Evolutionary conservation across 2,113 vertebrate species (phyloP).

Genomic region (Panthera leo): DNA sequence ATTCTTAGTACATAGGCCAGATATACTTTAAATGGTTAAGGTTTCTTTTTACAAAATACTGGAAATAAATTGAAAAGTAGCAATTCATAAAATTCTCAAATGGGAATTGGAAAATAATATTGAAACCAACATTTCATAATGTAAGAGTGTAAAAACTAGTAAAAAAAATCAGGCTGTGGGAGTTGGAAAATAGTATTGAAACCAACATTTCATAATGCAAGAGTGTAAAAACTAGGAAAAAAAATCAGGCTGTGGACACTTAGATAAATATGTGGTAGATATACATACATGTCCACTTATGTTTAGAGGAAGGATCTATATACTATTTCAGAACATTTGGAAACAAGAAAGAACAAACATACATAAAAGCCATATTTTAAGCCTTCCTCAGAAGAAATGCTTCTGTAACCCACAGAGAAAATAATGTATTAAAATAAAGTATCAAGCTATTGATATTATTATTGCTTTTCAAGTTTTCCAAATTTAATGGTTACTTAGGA

Average conservation of each 20-base stretch:
- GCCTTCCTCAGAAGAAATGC: conserved; percentile 41
- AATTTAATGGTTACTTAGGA: background rate
- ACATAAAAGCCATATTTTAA: conserved; percentile 78
- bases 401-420: background rate
- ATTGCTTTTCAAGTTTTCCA: background rate
- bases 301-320: conserved; percentile 72
- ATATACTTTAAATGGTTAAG: conserved; percentile 81
- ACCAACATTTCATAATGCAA: conserved; percentile 78
- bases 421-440: conserved; percentile 2
- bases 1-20: conserved; percentile 85
- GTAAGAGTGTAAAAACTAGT: conserved; percentile 74
- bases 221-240: conserved; percentile 72
- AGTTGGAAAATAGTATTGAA: conserved; percentile 75
- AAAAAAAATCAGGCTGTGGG: conserved; percentile 77
- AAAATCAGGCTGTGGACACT: conserved; percentile 75
- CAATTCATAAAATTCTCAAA: conserved; percentile 79
- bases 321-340: conserved; percentile 80
- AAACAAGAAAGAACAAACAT: conserved; percentile 65
- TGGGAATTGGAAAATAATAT: conserved; percentile 71
- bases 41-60: conserved; percentile 78
- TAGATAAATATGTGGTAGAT: conserved; percentile 76
- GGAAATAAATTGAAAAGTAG: conserved; percentile 79
- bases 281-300: conserved; percentile 72
- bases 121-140: conserved; percentile 78
- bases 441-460: background rate